Evolutionary conservation across 2,888 invertebrate genomes (phyloP).

Genomic region (Glaucopsyche alexis): DNA sequence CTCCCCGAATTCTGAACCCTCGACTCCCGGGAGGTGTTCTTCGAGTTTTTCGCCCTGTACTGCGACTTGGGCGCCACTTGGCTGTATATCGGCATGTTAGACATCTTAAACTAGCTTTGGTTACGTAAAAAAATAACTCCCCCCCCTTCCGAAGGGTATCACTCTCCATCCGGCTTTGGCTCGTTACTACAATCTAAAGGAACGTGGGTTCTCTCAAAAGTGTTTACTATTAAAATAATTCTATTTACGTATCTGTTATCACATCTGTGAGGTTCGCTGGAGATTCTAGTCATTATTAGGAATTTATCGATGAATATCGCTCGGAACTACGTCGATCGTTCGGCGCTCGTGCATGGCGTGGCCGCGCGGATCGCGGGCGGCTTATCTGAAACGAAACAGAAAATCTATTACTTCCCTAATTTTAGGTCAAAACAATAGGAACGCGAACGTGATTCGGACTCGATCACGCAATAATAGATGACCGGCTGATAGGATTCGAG

Average conservation of each 20-base stretch:
- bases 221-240: conserved; percentile 49
- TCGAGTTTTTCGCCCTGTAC: conserved; percentile 52
- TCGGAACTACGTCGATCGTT: conserved; percentile 17
- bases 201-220: conserved; percentile 52
- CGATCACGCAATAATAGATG: conserved; percentile 6
- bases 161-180: conserved; percentile 55
- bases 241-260: conserved; percentile 49
- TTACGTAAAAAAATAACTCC: conserved; percentile 48
- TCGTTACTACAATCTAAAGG: conserved; percentile 63
- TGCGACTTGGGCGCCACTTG: conserved; percentile 74
- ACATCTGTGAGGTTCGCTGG: conserved; percentile 47
- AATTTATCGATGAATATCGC: conserved; percentile 32
- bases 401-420: background rate
- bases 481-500: background rate
- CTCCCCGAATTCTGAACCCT: conserved; percentile 57
- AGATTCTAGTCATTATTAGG: conserved; percentile 43
- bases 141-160: conserved; percentile 39
- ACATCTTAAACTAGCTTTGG: conserved; percentile 75
- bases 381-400: conserved; percentile 18
- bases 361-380: background rate
- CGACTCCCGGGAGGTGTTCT: conserved; percentile 47
- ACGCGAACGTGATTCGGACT: background rate
- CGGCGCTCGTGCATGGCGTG: conserved; percentile 15
- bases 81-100: conserved; percentile 76
- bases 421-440: conserved; percentile 2